These are phyloP conservation scores for Actias luna DNA, from an alignment of 2,888 invertebrate genomes.

Conservation along the genomic window DNA sequence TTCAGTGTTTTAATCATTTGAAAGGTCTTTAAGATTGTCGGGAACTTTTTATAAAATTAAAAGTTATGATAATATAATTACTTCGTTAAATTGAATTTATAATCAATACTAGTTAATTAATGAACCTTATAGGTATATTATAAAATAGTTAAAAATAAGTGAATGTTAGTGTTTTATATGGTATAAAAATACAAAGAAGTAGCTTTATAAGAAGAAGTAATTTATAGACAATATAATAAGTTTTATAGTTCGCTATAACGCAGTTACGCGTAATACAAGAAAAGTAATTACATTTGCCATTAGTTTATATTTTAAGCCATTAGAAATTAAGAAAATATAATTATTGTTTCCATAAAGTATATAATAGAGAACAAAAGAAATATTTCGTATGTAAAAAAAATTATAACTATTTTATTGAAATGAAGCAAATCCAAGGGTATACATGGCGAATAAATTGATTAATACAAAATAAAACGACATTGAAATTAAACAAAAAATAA, in stretches of 20 bases:
- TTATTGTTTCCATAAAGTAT: conserved; percentile 11
- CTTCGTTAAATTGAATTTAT: background rate
- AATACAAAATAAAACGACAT: background rate
- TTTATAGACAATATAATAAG: background rate
- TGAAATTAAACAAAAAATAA: background rate
- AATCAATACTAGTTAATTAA: background rate
- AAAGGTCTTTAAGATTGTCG: conserved; percentile 44
- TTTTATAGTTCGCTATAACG: background rate
- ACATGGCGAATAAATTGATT: background rate
- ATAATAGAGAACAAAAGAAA: background rate
- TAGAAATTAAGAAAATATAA: background rate
- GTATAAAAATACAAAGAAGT: background rate
- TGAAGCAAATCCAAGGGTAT: background rate
- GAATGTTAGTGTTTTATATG: background rate
- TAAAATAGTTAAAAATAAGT: background rate
- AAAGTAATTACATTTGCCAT: background rate
- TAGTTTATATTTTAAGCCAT: background rate
- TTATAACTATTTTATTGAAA: conserved; percentile 10
- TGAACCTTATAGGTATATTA: background rate
- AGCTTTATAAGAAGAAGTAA: too few relatives aligned
- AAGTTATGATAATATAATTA: conserved; percentile 15
- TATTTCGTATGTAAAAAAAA: conserved; percentile 17
- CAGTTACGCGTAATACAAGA: background rate
- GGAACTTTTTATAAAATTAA: conserved; percentile 28
- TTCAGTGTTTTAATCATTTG: conserved; percentile 73